phyloP scores from a whole-genome alignment of 2,797 vertebrate species.

The Hemibagrus guttatus region DNA sequence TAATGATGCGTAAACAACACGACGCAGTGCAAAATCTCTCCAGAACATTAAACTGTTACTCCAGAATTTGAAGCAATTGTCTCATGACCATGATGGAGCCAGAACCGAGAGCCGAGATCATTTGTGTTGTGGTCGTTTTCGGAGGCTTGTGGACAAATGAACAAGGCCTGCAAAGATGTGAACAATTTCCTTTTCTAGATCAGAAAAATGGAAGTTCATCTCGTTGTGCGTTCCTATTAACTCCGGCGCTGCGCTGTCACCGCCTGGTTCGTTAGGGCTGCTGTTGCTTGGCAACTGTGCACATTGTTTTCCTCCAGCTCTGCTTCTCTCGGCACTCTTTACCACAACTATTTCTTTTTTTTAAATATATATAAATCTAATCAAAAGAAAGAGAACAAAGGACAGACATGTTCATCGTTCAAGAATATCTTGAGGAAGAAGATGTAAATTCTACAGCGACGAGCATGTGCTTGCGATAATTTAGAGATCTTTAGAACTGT shows the following conservation, averaged over 20 bases:
- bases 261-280: constrained; percentile 68
- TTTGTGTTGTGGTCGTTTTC: neutral
- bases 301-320: constrained; percentile 54
- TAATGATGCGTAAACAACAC: constrained; percentile 38
- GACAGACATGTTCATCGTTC: constrained; percentile 41
- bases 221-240: constrained; percentile 72
- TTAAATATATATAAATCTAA: constrained; percentile 21
- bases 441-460: neutral
- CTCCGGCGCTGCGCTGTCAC: constrained; percentile 65
- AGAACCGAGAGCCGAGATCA: neutral
- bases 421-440: constrained; percentile 13
- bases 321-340: constrained; percentile 26
- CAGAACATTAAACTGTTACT: neutral
- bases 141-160: neutral
- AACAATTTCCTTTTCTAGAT: neutral
- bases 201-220: constrained; percentile 60
- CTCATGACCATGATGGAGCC: neutral
- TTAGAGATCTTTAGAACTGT: neutral
- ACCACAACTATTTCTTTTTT: constrained; percentile 2
- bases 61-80: neutral
- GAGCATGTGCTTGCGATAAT: neutral
- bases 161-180: too few relatives aligned
- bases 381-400: constrained; percentile 51
- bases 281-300: constrained; percentile 77
- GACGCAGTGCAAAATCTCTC: constrained; percentile 52